phyloP scores from a whole-genome alignment of 2,113 vertebrate genomes.

The Protomyctophum bolini region DNA sequence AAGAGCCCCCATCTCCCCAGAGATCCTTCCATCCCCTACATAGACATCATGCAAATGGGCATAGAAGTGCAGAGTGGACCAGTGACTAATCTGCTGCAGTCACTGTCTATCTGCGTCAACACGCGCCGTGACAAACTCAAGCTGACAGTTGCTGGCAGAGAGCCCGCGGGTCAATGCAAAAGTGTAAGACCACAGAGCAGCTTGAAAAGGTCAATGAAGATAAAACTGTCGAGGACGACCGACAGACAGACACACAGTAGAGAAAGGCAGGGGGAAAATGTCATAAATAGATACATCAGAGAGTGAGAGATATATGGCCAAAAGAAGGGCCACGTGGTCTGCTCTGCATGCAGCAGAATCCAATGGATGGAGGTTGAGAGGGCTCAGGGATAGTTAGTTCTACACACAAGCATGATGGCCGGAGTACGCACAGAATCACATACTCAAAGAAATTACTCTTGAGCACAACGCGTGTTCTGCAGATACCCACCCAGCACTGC shows the following conservation, averaged over 20 bases:
- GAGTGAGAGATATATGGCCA: background rate
- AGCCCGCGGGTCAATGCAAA: constrained; percentile 65
- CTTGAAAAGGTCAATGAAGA: constrained; percentile 73
- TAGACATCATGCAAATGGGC: constrained; percentile 62
- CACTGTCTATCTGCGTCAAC: constrained; percentile 71
- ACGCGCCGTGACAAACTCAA: constrained; percentile 63
- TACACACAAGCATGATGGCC: constrained; percentile 41
- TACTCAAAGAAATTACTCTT: background rate
- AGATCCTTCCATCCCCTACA: constrained; percentile 26
- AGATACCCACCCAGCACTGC: too few species aligned
- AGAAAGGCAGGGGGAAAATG: background rate
- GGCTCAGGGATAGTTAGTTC: background rate
- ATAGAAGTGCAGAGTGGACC: constrained; percentile 48
- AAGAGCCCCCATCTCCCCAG: constrained; percentile 1
- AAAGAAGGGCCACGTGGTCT: background rate
- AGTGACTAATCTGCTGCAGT: constrained; percentile 55
- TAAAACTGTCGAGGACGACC: background rate
- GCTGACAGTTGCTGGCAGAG: constrained; percentile 66
- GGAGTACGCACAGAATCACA: background rate
- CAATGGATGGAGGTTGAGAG: background rate
- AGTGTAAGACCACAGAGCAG: constrained; percentile 54
- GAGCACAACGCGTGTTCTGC: constrained; percentile 3
- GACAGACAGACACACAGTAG: background rate
- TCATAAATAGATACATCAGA: too few species aligned
- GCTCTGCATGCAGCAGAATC: constrained; percentile 8